Evolutionary conservation across 2,113 vertebrate genomes (phyloP), one percentile per base, ranked within the genome.

Genomic region (Euleptes europaea): DNA sequence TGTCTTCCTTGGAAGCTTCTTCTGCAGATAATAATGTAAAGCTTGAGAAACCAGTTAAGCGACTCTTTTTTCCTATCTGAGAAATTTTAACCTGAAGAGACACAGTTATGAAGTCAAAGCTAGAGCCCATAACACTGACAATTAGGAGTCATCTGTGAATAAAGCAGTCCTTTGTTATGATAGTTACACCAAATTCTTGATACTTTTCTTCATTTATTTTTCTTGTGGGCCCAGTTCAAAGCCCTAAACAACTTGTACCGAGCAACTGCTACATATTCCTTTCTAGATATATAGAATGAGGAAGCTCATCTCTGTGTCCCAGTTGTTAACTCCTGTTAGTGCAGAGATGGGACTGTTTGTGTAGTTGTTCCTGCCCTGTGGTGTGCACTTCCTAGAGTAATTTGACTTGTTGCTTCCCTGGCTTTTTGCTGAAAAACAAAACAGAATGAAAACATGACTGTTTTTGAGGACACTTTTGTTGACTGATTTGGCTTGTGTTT

Each of bases 1-100:
- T 71, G 63, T 79, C 60, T 8, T 51, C 38, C 54, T 71, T 19
- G 54, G 49, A 38, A 26, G 86, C 14, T 38, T 60, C 71, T 86
- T 85, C 63, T 80, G 51, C 47, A 80, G 88, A 88, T 91, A 80
- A 42, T 51, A 44, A 82, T 84, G 77, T 44, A 89, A 54, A 92
- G 91, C 90, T 26, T 78, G 94, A 94, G 92, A 87, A 92, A 93
- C 93, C 1, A 88, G 94, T 91, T 54, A 12, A 69, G 12, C 63
- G 40, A 74, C 84, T 35, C 86, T 84, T 3, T 69, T 74, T 67
- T 65, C 10, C 31, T 71, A 19, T 42, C 74, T 69, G 51, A 76
- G 85, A 84, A 81, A 83, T 33, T 74, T 31, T 75, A 19, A 84
- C 1, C 21, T 85, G 74, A 78, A 6, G 14, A 35, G 31, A 12